Evolutionary conservation across 2,113 vertebrate species (phyloP).

Genomic region (Chiloscyllium plagiosum): DNA sequence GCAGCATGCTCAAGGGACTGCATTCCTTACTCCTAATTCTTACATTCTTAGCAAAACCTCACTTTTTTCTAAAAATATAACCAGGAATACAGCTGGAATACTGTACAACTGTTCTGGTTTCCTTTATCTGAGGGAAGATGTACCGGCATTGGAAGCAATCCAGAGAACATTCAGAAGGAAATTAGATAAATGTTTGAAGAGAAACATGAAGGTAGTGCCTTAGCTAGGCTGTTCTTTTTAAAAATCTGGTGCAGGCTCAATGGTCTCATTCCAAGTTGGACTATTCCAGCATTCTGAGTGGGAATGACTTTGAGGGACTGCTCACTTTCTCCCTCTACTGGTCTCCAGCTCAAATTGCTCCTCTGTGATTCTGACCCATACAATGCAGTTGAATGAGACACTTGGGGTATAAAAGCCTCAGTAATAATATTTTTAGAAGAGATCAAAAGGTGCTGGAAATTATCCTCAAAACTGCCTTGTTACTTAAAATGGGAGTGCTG

Average conservation of each 20-base stretch:
- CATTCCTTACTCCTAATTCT: no score
- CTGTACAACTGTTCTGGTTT: no score
- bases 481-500: not conserved
- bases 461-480: not conserved
- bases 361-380: not conserved
- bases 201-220: not conserved
- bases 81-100: no score
- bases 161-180: not conserved
- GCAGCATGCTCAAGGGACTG: no score
- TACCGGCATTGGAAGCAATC: no score
- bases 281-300: not conserved
- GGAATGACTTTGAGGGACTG: not conserved
- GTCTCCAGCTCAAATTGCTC: not conserved
- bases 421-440: no score
- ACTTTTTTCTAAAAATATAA: no score
- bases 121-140: no score
- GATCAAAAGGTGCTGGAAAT: not conserved
- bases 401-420: not conserved
- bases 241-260: not conserved
- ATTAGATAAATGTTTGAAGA: not conserved
- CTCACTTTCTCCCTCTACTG: not conserved
- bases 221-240: not conserved
- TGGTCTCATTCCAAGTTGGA: not conserved
- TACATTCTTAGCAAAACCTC: no score
- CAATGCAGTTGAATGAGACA: not conserved